Evolutionary conservation across 2,797 vertebrate species (phyloP).

Genomic region (Tamandua tetradactyla): DNA sequence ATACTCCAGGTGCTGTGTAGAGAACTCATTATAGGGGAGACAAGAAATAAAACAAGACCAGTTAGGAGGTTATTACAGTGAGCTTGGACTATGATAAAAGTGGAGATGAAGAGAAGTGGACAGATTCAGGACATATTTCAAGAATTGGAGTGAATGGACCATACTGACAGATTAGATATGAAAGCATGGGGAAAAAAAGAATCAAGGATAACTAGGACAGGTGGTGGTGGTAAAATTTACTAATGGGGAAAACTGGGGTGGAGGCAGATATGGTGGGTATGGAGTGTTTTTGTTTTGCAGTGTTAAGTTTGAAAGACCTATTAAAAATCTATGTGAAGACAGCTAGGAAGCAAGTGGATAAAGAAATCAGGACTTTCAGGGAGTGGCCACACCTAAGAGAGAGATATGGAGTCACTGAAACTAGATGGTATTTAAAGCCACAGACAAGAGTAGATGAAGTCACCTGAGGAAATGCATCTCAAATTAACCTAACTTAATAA

Average conservation of each 20-base stretch:
- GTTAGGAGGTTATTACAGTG: neutral
- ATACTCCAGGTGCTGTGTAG: neutral
- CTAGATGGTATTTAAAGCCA: constrained; percentile 30
- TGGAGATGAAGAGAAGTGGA: neutral
- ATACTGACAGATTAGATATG: neutral
- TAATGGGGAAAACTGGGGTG: neutral
- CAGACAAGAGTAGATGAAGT: neutral
- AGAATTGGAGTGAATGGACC: neutral
- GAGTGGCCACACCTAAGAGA: neutral
- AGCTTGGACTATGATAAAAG: neutral
- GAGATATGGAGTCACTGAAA: constrained; percentile 19
- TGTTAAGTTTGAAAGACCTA: constrained; percentile 28
- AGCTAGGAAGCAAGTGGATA: neutral
- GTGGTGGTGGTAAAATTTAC: neutral
- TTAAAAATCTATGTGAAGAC: neutral
- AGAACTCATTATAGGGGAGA: neutral
- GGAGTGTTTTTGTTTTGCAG: neutral
- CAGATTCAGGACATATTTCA: neutral
- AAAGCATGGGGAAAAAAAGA: neutral
- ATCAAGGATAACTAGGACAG: neutral
- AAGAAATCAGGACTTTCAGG: neutral
- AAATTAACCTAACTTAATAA: constrained; percentile 37
- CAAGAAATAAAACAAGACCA: neutral
- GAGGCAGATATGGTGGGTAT: neutral
- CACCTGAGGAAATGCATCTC: neutral